Evolutionary conservation across 2,797 vertebrate genomes (phyloP).

Genomic region (Enteromius trimaculatus): DNA sequence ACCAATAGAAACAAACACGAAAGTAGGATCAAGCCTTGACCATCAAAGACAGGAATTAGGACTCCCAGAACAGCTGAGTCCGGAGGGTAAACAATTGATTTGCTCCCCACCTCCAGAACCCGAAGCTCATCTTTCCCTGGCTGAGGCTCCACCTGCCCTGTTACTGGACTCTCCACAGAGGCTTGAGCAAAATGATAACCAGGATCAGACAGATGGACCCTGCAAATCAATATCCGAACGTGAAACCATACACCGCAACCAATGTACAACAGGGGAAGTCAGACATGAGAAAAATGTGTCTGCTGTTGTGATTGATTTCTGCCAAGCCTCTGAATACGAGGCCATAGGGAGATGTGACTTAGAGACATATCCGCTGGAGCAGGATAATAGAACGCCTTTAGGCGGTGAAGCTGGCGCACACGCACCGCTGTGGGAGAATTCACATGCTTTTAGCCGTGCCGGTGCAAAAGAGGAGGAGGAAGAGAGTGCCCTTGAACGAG

Average conservation of each 20-base stretch:
- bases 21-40: conserved; percentile 45
- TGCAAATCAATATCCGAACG: conserved; percentile 57
- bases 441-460: conserved; percentile 63
- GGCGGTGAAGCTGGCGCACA: conserved; percentile 58
- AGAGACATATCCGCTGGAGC: conserved; percentile 54
- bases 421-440: conserved; percentile 55
- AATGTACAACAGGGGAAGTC: conserved; percentile 56
- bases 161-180: conserved; percentile 56
- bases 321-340: conserved; percentile 34
- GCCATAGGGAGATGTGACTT: conserved; percentile 59
- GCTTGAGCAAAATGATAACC: conserved; percentile 65
- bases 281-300: conserved; percentile 62
- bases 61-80: conserved; percentile 73
- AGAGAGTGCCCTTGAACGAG: conserved; percentile 73
- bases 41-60: conserved; percentile 63
- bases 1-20: conserved; percentile 48
- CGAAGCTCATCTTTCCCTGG: conserved; percentile 73
- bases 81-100: conserved; percentile 60
- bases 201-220: conserved; percentile 56
- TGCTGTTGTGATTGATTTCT: conserved; percentile 65
- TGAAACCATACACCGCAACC: conserved; percentile 59
- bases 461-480: conserved; percentile 70
- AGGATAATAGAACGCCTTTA: conserved; percentile 61
- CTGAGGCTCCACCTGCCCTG: conserved; percentile 65
- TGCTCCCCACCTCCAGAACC: conserved; percentile 57